A percentile compares a stretch with the other conserved stretches of the same genome.
Evolutionary conservation across 2,797 vertebrate species (phyloP).

Genomic region (Alca torda): DNA sequence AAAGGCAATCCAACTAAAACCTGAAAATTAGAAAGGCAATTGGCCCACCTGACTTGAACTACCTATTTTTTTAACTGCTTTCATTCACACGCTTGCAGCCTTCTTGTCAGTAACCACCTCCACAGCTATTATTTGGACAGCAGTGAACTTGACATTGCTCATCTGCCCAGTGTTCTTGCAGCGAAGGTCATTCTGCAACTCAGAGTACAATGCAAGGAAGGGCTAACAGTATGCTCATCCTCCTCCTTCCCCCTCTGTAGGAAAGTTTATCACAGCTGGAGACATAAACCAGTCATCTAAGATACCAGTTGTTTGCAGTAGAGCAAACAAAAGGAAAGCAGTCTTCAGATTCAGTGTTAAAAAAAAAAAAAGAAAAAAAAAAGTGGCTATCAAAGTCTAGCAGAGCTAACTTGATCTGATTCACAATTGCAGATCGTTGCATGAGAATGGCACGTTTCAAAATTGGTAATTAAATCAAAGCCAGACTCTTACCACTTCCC

Average conservation of each 20-base stretch:
- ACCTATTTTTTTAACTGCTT: neutral
- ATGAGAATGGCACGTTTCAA: neutral
- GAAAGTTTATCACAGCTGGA: neutral
- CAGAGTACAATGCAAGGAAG: neutral
- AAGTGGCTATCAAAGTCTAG: too few species aligned
- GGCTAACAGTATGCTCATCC: neutral
- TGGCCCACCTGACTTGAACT: neutral
- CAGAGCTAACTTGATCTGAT: neutral
- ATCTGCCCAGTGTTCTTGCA: neutral
- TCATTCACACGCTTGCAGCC: neutral
- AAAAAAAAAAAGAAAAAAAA: neutral
- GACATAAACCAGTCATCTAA: neutral
- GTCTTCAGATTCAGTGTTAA: neutral
- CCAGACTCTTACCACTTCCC: neutral
- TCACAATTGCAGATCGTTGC: neutral
- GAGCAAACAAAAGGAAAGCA: neutral
- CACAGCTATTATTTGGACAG: neutral
- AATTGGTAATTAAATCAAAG: neutral
- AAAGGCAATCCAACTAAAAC: neutral
- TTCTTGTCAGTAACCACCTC: neutral
- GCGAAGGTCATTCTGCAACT: neutral
- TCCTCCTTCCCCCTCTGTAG: neutral
- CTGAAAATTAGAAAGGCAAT: neutral
- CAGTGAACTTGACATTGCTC: neutral
- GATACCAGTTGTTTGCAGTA: neutral